phyloP scores from a whole-genome alignment of 2,888 invertebrate species.

The Beris morrisii region DNA sequence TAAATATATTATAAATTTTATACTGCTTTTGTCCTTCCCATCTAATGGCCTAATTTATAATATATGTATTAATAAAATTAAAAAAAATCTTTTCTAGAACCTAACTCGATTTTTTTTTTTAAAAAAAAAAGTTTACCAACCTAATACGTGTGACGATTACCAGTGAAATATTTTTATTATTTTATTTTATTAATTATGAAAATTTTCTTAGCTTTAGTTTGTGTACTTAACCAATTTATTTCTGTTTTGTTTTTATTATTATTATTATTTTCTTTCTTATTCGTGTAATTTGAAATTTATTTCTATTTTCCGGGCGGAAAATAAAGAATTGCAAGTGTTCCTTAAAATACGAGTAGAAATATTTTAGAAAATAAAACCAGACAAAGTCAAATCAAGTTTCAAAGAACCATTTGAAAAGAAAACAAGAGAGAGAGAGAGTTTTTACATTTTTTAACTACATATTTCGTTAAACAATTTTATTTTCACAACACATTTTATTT shows the following conservation, averaged over 20 bases:
- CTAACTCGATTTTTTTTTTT: constrained; percentile 25
- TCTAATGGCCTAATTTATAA: constrained; percentile 18
- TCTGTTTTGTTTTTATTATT: background rate
- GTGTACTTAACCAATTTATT: constrained; percentile 25
- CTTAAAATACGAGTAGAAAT: background rate
- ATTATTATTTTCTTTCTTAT: background rate
- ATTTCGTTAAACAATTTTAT: background rate
- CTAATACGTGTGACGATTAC: constrained; percentile 19
- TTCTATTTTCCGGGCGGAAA: constrained; percentile 19
- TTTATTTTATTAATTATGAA: constrained; percentile 10
- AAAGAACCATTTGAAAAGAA: background rate
- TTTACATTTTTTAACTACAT: background rate
- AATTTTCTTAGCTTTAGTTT: constrained; percentile 2
- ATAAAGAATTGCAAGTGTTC: constrained; percentile 31
- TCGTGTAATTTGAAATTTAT: constrained; percentile 2
- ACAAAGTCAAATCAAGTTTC: constrained; percentile 3
- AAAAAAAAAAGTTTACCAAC: constrained; percentile 1
- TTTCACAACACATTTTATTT: background rate
- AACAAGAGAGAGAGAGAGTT: constrained; percentile 1
- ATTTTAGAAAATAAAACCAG: constrained; percentile 19
- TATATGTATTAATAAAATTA: background rate
- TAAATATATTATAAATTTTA: constrained; percentile 16
- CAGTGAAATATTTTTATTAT: constrained; percentile 12
- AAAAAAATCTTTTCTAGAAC: constrained; percentile 7
- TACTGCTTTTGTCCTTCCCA: constrained; percentile 26